Evolutionary conservation across 2,797 vertebrate species (phyloP), one percentile per base, ranked within the genome.

Genomic region (Acrocephalus scirpaceus): DNA sequence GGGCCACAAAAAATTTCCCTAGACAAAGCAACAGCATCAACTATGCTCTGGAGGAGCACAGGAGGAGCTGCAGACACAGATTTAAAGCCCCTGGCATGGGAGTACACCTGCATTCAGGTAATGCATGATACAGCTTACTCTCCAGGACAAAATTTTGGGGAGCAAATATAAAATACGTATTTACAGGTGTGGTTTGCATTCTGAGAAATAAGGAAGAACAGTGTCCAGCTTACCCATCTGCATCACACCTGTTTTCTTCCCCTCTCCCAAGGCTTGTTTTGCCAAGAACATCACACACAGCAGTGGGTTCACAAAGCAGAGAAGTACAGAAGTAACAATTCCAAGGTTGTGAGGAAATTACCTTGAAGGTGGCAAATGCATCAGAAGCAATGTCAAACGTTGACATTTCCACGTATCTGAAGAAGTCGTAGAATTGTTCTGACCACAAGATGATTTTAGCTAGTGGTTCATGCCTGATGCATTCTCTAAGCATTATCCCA

Each of bases 401-500:
- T 83, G 99, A 99, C 99, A 99, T 99, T 97, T 99, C 99, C 85
- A 99, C 99, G 0, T 99, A 99, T 99, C 99, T 98, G 98, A 99
- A 99, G 98, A 99, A 99, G 97, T 99, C 99, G 5, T 99, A 99
- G 97, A 99, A 99, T 92, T 99, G 99, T 94, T 99, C 99, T 2
- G 99, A 99, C 98, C 98, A 99, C 97, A 99, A 98, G 38, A 99
- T 99, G 97, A 99, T 99, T 98, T 99, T 99, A 92, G 99, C 99
- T 95, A 99, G 98, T 4, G 99, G 99, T 56, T 99, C 99, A 25
- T 99, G 99, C 95, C 99, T 97, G 98, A 99, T 99, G 96, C 99
- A 99, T 96, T 99, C 99, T 80, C 99, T 98, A 96, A 99, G 97
- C 99, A 99, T 99, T 97, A 99, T 99, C 38, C 99, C 99, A 75